Conservation (phyloP, 2,797 vertebrate species). For the Alfaro cultratus region DNA sequence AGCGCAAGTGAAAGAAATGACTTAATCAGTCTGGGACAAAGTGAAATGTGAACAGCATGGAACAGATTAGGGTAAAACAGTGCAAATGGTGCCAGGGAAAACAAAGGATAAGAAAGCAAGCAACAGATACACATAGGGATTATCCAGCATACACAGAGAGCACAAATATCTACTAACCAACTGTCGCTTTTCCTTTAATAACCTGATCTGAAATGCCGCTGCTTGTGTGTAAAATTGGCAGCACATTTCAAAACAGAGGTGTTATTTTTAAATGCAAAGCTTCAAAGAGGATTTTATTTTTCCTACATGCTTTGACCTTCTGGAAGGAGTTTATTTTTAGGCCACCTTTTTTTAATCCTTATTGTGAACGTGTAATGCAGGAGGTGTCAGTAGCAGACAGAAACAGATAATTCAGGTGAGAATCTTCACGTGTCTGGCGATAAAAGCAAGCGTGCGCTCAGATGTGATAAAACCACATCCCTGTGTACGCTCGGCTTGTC, state of each 20-base stretch:
- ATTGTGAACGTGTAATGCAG: slow-evolving; percentile 48
- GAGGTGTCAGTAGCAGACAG: slow-evolving; percentile 58
- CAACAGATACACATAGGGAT: slow-evolving; percentile 64
- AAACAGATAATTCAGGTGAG: slow-evolving; percentile 57
- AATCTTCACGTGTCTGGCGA: slow-evolving; percentile 62
- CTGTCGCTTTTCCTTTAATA: slow-evolving; percentile 70
- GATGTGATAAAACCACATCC: slow-evolving; percentile 22
- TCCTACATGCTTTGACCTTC: slow-evolving; percentile 42
- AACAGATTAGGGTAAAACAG: slow-evolving; percentile 67
- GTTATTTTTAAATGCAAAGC: slow-evolving; percentile 55
- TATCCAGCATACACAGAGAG: slow-evolving; percentile 60
- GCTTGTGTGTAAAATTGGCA: slow-evolving; percentile 39
- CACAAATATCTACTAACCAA: slow-evolving; percentile 70
- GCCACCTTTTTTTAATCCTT: slow-evolving; percentile 34
- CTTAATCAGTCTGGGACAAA: slow-evolving; percentile 49
- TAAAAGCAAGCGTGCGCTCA: slow-evolving; percentile 17
- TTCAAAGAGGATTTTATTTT: slow-evolving; percentile 22
- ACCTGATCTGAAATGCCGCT: slow-evolving; percentile 43
- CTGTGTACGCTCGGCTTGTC: neutral
- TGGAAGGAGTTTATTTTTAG: slow-evolving; percentile 63
- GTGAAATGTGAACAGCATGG: slow-evolving; percentile 64
- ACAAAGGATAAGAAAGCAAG: slow-evolving; percentile 62
- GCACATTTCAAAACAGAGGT: slow-evolving; percentile 26
- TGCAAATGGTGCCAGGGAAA: slow-evolving; percentile 54
- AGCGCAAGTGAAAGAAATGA: slow-evolving; percentile 27